These are phyloP conservation scores for Amphilophus citrinellus DNA, from an alignment of 2,113 vertebrate species.

Conservation along the genomic window DNA sequence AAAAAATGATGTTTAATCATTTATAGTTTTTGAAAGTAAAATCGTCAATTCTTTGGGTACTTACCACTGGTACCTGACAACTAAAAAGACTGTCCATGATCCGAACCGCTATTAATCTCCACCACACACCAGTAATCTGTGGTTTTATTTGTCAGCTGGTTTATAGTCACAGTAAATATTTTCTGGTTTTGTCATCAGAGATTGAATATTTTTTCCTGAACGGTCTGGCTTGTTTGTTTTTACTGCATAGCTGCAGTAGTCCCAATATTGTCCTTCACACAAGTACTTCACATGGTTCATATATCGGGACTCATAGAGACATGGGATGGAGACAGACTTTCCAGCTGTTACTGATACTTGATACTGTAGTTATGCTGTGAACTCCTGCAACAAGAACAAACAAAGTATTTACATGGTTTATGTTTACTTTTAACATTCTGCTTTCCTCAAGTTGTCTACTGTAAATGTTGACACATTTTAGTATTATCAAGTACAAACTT, in stretches of 20 bases:
- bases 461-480: too few relatives aligned
- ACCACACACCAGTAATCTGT: conserved; percentile 38
- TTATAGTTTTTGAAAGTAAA: too few relatives aligned
- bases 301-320: conserved; percentile 28
- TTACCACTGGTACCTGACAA: too few relatives aligned
- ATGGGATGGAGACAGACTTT: conserved; percentile 51
- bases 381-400: conserved; percentile 21
- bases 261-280: background rate
- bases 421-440: background rate
- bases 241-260: accelerated
- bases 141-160: background rate
- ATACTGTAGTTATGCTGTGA: conserved; percentile 20
- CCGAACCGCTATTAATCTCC: accelerated
- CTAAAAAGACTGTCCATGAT: background rate
- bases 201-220: conserved; percentile 27
- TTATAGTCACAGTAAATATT: conserved; percentile 56
- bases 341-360: conserved; percentile 26
- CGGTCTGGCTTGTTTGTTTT: background rate
- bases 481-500: background rate
- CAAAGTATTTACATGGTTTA: too few relatives aligned
- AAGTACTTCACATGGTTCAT: conserved; percentile 40
- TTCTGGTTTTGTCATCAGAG: conserved; percentile 27
- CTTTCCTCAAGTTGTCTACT: too few relatives aligned
- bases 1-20: too few relatives aligned
- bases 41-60: background rate